Conservation (phyloP, 2,113 vertebrate genomes). For the Psilopogon haemacephalus region DNA sequence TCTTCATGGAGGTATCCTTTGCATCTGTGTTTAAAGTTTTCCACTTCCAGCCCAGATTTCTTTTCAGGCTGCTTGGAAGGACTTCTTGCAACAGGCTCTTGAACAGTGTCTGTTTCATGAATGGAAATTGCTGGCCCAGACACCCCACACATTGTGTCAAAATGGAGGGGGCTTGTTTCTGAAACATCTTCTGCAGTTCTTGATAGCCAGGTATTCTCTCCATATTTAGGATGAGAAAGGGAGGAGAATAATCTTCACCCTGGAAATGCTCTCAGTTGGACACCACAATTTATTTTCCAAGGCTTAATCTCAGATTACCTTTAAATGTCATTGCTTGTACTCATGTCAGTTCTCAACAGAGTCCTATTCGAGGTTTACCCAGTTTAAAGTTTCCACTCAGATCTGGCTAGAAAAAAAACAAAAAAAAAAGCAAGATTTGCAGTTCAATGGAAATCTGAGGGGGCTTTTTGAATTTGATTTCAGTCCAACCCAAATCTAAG, state of each 20-base stretch:
- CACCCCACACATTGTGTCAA: background rate
- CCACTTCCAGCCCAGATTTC: background rate
- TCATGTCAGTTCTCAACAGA: background rate
- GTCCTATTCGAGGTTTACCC: background rate
- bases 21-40: background rate
- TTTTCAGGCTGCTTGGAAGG: background rate
- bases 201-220: background rate
- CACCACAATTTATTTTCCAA: background rate
- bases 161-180: background rate
- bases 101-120: background rate
- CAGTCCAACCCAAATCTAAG: slow-evolving; percentile 59
- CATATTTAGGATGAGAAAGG: background rate
- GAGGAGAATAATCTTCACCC: background rate
- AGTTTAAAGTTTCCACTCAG: background rate
- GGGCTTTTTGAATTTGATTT: slow-evolving; percentile 55
- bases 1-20: background rate
- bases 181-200: background rate
- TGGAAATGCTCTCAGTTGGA: background rate
- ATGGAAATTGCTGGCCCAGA: background rate
- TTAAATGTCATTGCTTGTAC: background rate
- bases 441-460: slow-evolving; percentile 42
- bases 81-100: background rate
- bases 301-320: background rate
- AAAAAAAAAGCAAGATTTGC: slow-evolving; percentile 29
- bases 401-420: too few species aligned